A percentile compares a stretch with the other conserved stretches of the same genome.
Evolutionary conservation across 2,797 vertebrate genomes (phyloP).

Genomic region (Prunella strophiata): DNA sequence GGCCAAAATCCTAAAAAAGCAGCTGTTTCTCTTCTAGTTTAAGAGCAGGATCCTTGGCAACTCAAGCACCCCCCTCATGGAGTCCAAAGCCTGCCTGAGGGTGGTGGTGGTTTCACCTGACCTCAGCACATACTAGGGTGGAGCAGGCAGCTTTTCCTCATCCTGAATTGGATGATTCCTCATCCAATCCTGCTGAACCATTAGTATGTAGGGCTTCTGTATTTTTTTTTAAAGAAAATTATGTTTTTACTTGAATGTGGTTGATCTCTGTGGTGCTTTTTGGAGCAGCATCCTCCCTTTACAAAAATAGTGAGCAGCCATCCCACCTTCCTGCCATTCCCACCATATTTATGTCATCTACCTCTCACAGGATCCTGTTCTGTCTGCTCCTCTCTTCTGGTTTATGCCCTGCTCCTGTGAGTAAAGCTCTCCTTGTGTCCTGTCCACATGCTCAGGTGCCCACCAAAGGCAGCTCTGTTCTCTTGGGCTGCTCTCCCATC

Average conservation of each 20-base stretch:
- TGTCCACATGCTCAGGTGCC: background rate
- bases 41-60: background rate
- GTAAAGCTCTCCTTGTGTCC: background rate
- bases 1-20: background rate
- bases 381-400: background rate
- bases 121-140: background rate
- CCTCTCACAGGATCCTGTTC: background rate
- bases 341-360: background rate
- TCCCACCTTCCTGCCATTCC: background rate
- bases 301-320: background rate
- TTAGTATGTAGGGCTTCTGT: background rate
- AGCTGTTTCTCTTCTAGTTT: background rate
- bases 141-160: background rate
- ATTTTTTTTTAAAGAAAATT: background rate
- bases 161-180: no score
- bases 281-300: background rate
- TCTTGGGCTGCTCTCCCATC: background rate
- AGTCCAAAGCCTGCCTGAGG: background rate
- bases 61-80: background rate
- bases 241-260: background rate
- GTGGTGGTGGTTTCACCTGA: background rate
- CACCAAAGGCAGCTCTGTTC: background rate
- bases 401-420: background rate
- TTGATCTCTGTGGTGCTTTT: background rate
- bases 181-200: background rate